phyloP scores from a whole-genome alignment of 1,140 invertebrate species.

The Neotoxoptera formosana region DNA sequence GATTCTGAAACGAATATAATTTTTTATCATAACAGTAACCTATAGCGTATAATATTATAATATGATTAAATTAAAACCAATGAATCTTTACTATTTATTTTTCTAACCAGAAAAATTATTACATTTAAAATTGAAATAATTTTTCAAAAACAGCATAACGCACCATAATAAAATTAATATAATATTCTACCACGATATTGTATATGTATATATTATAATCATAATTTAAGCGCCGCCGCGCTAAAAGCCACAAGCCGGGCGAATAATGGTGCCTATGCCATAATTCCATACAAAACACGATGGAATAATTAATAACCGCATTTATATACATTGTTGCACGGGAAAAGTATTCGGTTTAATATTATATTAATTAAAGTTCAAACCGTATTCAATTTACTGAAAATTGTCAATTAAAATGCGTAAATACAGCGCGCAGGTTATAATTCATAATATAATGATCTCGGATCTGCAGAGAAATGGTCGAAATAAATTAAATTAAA shows the following conservation, averaged over 20 bases:
- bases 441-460: not conserved
- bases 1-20: not conserved
- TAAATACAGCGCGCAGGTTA: not conserved
- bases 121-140: not conserved
- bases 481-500: not conserved
- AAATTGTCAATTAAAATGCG: not conserved
- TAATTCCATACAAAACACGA: not conserved
- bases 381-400: not conserved
- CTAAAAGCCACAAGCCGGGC: not conserved
- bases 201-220: no score
- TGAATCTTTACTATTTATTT: not conserved
- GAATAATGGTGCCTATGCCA: not conserved
- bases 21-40: not conserved
- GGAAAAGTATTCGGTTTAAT: not conserved
- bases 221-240: not conserved
- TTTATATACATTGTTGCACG: not conserved
- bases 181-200: not conserved
- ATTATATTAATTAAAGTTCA: not conserved
- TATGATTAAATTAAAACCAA: not conserved
- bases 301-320: not conserved
- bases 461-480: not conserved
- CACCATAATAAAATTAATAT: not conserved
- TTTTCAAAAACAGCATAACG: not conserved
- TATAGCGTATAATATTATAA: no score
- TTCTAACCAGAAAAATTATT: not conserved